Conservation (phyloP, 1,140 invertebrate species). For the Zaprionus gabonicus region DNA sequence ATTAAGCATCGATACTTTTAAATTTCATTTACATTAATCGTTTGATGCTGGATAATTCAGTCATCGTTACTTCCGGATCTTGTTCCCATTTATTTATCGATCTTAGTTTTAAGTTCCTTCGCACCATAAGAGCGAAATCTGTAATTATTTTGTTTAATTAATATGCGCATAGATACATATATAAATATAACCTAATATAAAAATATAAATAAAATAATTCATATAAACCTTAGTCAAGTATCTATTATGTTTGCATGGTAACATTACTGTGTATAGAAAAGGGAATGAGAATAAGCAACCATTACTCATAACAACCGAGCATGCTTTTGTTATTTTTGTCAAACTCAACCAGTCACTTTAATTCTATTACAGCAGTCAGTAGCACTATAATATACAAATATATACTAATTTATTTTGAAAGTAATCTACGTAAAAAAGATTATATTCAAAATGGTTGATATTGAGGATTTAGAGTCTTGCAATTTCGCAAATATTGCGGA, state of each 20-base stretch:
- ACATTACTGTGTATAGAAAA: background rate
- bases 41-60: no score
- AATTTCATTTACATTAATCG: no score
- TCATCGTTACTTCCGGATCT: background rate
- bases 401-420: slow-evolving; percentile 27
- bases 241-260: background rate
- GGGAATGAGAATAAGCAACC: background rate
- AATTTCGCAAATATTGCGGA: slow-evolving; percentile 54
- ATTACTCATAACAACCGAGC: slow-evolving; percentile 19
- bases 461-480: slow-evolving; percentile 51
- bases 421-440: background rate
- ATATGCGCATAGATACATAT: no score
- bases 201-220: no score
- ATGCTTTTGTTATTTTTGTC: slow-evolving; percentile 18
- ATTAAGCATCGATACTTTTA: background rate
- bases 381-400: slow-evolving; percentile 2
- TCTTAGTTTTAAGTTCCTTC: background rate
- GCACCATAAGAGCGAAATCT: background rate
- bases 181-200: no score
- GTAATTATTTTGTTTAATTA: background rate
- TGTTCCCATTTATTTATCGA: background rate
- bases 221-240: background rate
- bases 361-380: background rate
- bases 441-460: slow-evolving; percentile 35
- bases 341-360: background rate